These are phyloP conservation scores for Thamnophis sirtalis DNA, from an alignment of 2,113 vertebrate species.

Conservation along the genomic window DNA sequence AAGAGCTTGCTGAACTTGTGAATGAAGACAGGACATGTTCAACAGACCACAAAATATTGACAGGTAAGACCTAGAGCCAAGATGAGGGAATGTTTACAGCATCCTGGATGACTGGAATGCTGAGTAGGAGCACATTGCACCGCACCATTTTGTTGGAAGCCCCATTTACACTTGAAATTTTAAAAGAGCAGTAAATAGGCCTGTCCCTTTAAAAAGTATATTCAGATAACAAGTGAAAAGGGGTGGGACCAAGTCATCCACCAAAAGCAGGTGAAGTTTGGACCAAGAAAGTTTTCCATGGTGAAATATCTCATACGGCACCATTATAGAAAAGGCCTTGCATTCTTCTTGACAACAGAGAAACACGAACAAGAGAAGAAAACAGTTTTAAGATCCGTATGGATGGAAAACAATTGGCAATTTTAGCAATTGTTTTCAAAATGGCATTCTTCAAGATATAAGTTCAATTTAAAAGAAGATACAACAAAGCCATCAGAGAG, in stretches of 20 bases:
- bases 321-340: background rate
- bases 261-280: background rate
- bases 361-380: background rate
- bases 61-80: background rate
- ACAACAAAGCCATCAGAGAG: background rate
- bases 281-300: background rate
- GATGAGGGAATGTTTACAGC: background rate
- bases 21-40: background rate
- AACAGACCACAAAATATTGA: background rate
- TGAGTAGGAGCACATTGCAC: background rate
- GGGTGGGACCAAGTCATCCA: background rate
- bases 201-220: background rate
- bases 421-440: background rate
- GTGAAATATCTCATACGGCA: background rate
- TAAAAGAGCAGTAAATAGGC: background rate
- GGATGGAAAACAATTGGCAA: background rate
- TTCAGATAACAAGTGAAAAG: background rate
- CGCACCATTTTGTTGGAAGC: background rate
- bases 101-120: background rate
- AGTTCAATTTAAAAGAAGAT: constrained; percentile 20
- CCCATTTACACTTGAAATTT: background rate
- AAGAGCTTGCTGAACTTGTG: background rate
- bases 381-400: background rate
- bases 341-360: background rate
- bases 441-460: background rate